Evolutionary conservation across 2,888 invertebrate genomes (phyloP), one percentile per base, ranked within the genome.

Genomic region (Hymenopus coronatus): DNA sequence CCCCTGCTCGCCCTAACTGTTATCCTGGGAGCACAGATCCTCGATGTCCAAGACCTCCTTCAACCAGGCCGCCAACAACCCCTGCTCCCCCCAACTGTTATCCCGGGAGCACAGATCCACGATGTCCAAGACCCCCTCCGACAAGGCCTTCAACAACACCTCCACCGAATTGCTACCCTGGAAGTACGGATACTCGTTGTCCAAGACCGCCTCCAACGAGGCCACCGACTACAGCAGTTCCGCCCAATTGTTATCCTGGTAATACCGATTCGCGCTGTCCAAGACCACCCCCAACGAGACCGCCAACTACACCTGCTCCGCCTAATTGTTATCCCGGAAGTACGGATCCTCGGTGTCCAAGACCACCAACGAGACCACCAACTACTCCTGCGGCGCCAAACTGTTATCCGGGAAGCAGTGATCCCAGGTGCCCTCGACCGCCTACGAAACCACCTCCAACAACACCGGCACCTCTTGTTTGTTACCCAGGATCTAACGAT

Each of bases 151-250:
- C 92, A 3, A 90, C 88, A 7, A 89, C 91, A 0, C 89, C 89
- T 9, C 46, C 81, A 2, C 89, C 82, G n/a, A 83, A 70, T 82
- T 91, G 91, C 85, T 91, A 90, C 88, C 93, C 93, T 2, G 93
- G 93, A 25, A 92, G 91, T 4, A 91, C 86, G 9, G 90, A 92
- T 92, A 90, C 92, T 91, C 28, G 91, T 40, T 93, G 93, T n/a
- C 83, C 81, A 25, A 84, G 89, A 8, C 82, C 91, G 25, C 90
- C 27, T 89, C 91, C 40, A 40, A 40, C 81, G n/a, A 84, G 89
- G 1, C 82, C 91, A 3, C 90, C 27, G 89, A 28, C 40, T 27
- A 33, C 70, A 82, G 30, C 90, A 33, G 46, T 40, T 2, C 83
- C 84, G 70, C 92, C 92, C 2, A 91, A 91, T 3, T 93, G 93